Evolutionary conservation across 35 echinoderm and acorn worm genomes (phyloP).

Genomic region (Acanthaster planci): DNA sequence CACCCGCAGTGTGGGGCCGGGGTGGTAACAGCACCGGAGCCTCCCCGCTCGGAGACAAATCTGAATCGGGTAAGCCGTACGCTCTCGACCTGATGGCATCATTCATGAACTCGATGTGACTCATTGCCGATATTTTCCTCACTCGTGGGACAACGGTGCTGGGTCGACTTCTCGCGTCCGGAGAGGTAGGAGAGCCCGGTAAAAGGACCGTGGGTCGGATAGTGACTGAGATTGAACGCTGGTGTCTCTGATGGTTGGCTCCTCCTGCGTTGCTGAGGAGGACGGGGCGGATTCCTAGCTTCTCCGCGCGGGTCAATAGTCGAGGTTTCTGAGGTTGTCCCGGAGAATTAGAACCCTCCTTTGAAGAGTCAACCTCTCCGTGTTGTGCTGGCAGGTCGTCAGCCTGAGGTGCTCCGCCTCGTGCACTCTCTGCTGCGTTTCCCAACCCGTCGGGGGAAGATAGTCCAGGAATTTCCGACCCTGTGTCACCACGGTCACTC

Average conservation of each 20-base stretch:
- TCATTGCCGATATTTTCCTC: background rate
- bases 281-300: background rate
- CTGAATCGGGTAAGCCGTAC: background rate
- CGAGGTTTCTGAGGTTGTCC: background rate
- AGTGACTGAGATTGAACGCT: background rate
- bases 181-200: background rate
- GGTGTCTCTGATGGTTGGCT: background rate
- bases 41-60: background rate
- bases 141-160: background rate
- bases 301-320: background rate
- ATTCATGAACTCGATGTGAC: slow-evolving; percentile 1
- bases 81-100: background rate
- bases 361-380: background rate
- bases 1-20: slow-evolving; percentile 1
- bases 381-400: too few relatives aligned
- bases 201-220: background rate
- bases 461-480: background rate
- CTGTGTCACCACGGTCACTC: background rate
- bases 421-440: background rate
- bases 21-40: background rate
- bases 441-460: background rate
- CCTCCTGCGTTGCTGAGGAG: background rate
- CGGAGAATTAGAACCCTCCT: background rate
- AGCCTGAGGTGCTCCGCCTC: background rate
- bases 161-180: background rate